Percentiles rank a stretch among this genome's conserved stretches.
Conservation (phyloP, 2,888 invertebrate genomes). For the Lasiommata megera region DNA sequence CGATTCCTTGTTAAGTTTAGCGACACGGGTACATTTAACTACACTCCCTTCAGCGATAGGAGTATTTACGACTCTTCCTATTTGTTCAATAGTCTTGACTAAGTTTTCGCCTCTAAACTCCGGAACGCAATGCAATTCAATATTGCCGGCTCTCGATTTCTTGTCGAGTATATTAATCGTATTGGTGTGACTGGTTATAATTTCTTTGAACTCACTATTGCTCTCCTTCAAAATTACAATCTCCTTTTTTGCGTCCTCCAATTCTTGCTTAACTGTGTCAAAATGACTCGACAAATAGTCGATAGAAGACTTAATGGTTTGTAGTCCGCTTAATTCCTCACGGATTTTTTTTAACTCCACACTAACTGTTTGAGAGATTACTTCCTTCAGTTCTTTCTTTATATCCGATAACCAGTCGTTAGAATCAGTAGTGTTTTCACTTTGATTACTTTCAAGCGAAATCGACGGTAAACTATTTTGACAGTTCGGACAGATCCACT, state of each 20-base stretch:
- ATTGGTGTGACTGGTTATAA: too few species aligned
- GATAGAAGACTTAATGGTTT: conserved; percentile 1
- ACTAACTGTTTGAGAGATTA: conserved; percentile 5
- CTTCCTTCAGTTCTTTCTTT: background rate
- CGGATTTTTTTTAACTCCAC: conserved; percentile 7
- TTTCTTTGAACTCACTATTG: too few species aligned
- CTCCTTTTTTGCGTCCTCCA: too few species aligned
- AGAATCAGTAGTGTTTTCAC: background rate
- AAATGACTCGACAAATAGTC: conserved; percentile 1
- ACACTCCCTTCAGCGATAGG: background rate
- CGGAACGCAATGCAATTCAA: too few species aligned
- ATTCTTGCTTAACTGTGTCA: too few species aligned
- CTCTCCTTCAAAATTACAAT: too few species aligned
- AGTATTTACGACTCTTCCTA: background rate
- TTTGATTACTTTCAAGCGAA: background rate
- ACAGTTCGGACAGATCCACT: conserved; percentile 6
- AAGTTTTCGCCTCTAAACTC: too few species aligned
- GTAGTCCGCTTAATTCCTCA: conserved; percentile 3
- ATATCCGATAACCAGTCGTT: background rate
- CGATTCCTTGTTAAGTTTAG: background rate
- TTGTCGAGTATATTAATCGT: too few species aligned
- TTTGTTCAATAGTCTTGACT: too few species aligned
- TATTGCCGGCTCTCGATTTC: background rate
- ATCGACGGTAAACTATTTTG: background rate
- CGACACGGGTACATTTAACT: background rate